Percentiles rank a stretch among this genome's conserved stretches.
Evolutionary conservation across 2,888 invertebrate species (phyloP).

Genomic region (Myopa tessellatipennis): DNA sequence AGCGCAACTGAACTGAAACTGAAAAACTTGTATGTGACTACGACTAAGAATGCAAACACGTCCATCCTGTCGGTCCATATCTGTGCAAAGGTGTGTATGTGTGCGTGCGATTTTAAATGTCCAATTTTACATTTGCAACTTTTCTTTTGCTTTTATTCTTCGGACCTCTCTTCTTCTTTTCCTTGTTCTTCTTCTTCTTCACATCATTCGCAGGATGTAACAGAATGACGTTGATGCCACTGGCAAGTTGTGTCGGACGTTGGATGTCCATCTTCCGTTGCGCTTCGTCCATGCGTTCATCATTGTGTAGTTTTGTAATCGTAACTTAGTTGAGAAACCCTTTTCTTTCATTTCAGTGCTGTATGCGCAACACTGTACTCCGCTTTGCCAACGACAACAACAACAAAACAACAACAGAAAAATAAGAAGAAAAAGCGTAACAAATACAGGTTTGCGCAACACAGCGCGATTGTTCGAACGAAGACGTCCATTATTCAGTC

Average conservation of each 20-base stretch:
- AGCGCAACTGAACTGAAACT: slow-evolving; percentile 63
- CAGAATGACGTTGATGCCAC: slow-evolving; percentile 3
- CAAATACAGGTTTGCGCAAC: background rate
- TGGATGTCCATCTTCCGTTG: too few species aligned
- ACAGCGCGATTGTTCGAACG: background rate
- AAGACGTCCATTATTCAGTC: background rate
- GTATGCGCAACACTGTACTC: too few species aligned
- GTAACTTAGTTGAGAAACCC: background rate
- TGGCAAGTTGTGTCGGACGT: too few species aligned
- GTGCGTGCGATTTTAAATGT: slow-evolving; percentile 53
- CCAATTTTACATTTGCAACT: slow-evolving; percentile 59
- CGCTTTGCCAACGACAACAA: too few species aligned
- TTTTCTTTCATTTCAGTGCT: background rate
- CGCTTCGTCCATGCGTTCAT: too few species aligned
- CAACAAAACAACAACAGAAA: background rate
- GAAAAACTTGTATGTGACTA: slow-evolving; percentile 56
- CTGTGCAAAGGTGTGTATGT: slow-evolving; percentile 51
- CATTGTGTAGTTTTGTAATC: background rate
- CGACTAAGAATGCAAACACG: slow-evolving; percentile 22
- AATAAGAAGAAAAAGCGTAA: background rate
- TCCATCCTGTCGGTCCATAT: background rate
- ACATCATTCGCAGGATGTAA: background rate
- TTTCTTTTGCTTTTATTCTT: slow-evolving; percentile 38
- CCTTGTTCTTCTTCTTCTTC: slow-evolving; percentile 29
- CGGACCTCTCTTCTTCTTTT: slow-evolving; percentile 43